Base-by-base conservation (phyloP, 2,888 invertebrate species). In the Podabrus alpinus region DNA sequence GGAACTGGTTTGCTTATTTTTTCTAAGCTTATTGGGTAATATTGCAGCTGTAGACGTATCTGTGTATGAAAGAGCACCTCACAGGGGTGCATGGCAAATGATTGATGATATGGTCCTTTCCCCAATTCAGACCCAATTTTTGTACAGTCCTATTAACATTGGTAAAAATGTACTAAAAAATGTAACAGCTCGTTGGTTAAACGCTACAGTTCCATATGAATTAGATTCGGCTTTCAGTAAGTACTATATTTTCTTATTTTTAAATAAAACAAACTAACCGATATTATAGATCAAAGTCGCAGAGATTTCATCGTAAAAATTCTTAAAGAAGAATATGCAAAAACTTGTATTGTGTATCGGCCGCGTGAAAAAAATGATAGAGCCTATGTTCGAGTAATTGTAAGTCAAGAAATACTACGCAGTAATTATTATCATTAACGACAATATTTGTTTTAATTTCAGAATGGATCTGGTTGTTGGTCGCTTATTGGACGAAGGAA, bases 401-500 rank as follows among this genome's bases (percentile, higher is more conserved):
- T 73, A 19, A 73, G 68, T 62, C 45, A 62, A n/a, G n/a, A 60
- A 61, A 19, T 2, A n/a, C n/a, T n/a, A n/a, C n/a, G n/a, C n/a
- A n/a, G n/a, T n/a, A n/a, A n/a, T 64, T 64, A 11, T 9, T 19
- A 19, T 19, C 1, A n/a, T 13, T 62, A n/a, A 7, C 9, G 9
- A n/a, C 13, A 0, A 64, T n/a, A 16, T 9, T 19, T 19, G 9
- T 19, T 19, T 19, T n/a, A 13, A 25, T 13, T 9, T 7, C 7
- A 21, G 19, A 61, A 10, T 61, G 13, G 3, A n/a, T 60, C 24
- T 5, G 78, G 79, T 15, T 78, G 79, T 70, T 74, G 21, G 61
- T 74, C 77, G 0, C 68, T 64, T 11, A 74, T 79, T 59, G 79
- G 79, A 9, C 45, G 74, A 4, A 15, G 76, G 19, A 1, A 13